Base-by-base conservation (phyloP, 2,113 vertebrate genomes). In the Larimichthys polyactis region DNA sequence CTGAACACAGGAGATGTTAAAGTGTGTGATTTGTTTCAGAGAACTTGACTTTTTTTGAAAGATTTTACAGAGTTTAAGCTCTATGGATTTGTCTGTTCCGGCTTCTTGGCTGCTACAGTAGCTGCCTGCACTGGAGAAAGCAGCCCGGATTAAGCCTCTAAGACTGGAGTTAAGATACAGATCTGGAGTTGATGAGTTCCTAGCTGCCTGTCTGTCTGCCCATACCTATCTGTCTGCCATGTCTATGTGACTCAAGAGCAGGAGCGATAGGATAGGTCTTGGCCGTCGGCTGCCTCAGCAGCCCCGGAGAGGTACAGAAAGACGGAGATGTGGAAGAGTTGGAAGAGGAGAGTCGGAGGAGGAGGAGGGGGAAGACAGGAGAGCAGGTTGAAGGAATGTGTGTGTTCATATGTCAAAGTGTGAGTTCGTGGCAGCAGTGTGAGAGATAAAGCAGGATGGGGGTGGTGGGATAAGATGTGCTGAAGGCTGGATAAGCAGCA, bases 401-500 rank as follows among this genome's bases (percentile, higher is more conserved):
- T 78, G 67, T 79, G 79, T 81, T 79, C 36, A 71, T 62, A 15
- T 82, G 87, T 89, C 78, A 69, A 36, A 81, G 77, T 87, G 79
- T 79, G 81, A 88, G 83, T 78, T 83, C 66, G 59, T 78, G 84
- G 71, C 49, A 55, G 73, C 60, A 12, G 65, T n/a, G 82, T 67
- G 65, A 32, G 85, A 68, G 88, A 92, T 91, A 89, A 79, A 79
- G 65, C 32, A 3, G 81, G 80, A 27, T 44, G 57, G 22, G 63
- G 36, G 52, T 22, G 75, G 52, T 12, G 27, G 78, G 87, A 78
- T 88, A 85, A 82, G 87, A 80, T 76, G 81, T 65, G 75, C 81
- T 82, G 85, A 81, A 73, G 81, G 88, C 72, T 79, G 78, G 84
- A 88, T 88, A 86, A 89, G 91, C 78, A 76, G 82, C 87, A 89